Evolutionary conservation across 2,113 vertebrate genomes (phyloP).

Genomic region (Zapus hudsonius): DNA sequence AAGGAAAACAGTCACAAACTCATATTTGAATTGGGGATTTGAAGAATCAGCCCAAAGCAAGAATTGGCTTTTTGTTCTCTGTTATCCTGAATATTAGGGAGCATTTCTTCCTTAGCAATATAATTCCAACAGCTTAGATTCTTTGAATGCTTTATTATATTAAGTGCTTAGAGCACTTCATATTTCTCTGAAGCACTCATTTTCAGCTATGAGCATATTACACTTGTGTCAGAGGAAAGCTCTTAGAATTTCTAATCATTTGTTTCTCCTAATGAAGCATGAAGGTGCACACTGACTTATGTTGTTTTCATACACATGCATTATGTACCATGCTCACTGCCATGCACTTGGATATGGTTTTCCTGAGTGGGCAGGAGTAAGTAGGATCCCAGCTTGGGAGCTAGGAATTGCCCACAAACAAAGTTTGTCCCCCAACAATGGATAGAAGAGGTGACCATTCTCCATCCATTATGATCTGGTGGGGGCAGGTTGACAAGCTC

Average conservation of each 20-base stretch:
- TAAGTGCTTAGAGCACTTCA: neutral
- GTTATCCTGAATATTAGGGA: neutral
- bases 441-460: neutral
- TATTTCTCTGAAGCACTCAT: neutral
- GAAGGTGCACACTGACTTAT: neutral
- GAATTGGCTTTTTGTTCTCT: conserved; percentile 28
- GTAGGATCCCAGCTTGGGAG: neutral
- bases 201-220: neutral
- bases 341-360: neutral
- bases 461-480: conserved; percentile 8
- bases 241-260: neutral
- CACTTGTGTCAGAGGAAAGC: neutral
- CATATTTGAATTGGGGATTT: neutral
- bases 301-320: neutral
- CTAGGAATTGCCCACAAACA: neutral
- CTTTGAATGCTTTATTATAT: conserved; percentile 9
- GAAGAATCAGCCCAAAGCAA: conserved; percentile 40
- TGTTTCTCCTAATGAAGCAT: neutral
- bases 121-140: neutral
- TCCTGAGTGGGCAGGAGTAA: neutral
- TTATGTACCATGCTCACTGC: neutral
- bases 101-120: conserved; percentile 17
- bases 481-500: conserved; percentile 38
- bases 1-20: neutral
- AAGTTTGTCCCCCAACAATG: neutral